These are phyloP conservation scores for Cranoglanis bouderius DNA, from an alignment of 2,113 vertebrate species.

Conservation along the genomic window DNA sequence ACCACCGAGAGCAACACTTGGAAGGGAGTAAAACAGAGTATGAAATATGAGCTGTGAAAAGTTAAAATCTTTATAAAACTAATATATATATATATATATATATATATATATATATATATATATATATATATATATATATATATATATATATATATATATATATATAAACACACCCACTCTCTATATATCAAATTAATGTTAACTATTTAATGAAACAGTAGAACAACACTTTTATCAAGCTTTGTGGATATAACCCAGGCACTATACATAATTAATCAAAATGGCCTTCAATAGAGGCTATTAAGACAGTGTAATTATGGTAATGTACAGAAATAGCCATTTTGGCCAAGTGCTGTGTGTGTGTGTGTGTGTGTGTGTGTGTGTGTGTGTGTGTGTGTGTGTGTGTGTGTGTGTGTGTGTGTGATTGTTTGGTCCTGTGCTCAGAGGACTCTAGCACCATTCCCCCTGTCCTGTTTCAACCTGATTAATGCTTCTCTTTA, in stretches of 20 bases:
- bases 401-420: too few relatives aligned
- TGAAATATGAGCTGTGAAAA: not conserved
- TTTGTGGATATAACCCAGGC: conserved; percentile 50
- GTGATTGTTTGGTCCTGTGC: conserved; percentile 6
- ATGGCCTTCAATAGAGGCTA: conserved; percentile 54
- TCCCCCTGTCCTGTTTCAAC: not conserved
- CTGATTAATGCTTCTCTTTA: conserved; percentile 23
- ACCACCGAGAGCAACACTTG: conserved; percentile 37
- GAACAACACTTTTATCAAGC: conserved; percentile 56
- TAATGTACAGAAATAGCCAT: conserved; percentile 59
- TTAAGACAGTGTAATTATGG: conserved; percentile 63
- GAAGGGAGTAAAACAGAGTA: conserved; percentile 38
- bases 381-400: not conserved
- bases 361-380: not conserved
- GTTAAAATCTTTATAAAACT: not conserved
- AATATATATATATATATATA: not conserved
- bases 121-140: not conserved
- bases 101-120: not conserved
- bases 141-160: not conserved
- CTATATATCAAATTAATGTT: conserved; percentile 66
- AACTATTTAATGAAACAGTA: conserved; percentile 61
- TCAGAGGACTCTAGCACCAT: conserved; percentile 34
- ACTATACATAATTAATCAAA: conserved; percentile 69
- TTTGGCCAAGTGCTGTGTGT: conserved; percentile 48
- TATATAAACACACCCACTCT: conserved; percentile 39